Evolutionary conservation across 1,140 invertebrate genomes (phyloP).

Genomic region (Drosophila sproati): DNA sequence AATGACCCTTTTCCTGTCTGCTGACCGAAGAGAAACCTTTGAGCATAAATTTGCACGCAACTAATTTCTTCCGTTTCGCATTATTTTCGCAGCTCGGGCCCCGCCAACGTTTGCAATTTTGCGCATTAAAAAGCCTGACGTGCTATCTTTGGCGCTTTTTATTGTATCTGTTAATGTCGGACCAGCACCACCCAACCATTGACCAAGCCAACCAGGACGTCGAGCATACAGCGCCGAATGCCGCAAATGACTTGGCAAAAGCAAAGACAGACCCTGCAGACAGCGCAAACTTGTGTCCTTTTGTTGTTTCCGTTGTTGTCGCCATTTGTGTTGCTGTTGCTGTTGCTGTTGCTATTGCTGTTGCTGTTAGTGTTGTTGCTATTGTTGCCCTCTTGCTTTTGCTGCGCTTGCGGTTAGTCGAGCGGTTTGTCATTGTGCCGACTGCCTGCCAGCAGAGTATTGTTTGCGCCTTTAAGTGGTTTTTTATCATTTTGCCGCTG

Average conservation of each 20-base stretch:
- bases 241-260: constrained; percentile 78
- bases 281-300: constrained; percentile 72
- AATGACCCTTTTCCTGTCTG: constrained; percentile 78
- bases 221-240: constrained; percentile 42
- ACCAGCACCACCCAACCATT: constrained; percentile 24
- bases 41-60: constrained; percentile 82
- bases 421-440: constrained; percentile 82
- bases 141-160: constrained; percentile 81
- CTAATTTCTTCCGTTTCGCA: constrained; percentile 83
- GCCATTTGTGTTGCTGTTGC: constrained; percentile 56
- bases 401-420: constrained; percentile 69
- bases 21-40: constrained; percentile 46
- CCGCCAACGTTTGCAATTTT: constrained; percentile 75
- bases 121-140: constrained; percentile 82
- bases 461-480: constrained; percentile 84
- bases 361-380: constrained; percentile 22
- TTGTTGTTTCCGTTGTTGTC: constrained; percentile 68
- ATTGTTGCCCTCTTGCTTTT: constrained; percentile 38
- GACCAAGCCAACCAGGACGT: background rate
- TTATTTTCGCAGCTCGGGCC: constrained; percentile 73
- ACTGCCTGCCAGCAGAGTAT: constrained; percentile 70
- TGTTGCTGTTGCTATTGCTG: constrained; percentile 38
- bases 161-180: constrained; percentile 81
- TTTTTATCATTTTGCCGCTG: constrained; percentile 84
- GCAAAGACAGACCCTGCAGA: constrained; percentile 31